Evolutionary conservation across 1,140 invertebrate species (phyloP).

Genomic region (Lasaia peninsularis): DNA sequence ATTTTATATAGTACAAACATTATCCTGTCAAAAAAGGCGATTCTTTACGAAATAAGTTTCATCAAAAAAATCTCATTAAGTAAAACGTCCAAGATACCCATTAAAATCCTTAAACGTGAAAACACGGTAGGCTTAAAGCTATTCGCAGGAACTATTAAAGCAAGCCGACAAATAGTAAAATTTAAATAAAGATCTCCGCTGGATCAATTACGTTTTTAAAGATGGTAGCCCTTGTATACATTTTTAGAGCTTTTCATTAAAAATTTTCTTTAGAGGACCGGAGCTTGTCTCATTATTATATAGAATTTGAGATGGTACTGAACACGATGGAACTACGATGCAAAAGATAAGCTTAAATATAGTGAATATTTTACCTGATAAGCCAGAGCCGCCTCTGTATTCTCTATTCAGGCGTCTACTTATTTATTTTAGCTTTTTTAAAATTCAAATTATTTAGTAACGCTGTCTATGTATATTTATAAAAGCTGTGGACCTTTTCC

Average conservation of each 20-base stretch:
- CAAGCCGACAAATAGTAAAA: conserved; percentile 35
- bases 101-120: conserved; percentile 22
- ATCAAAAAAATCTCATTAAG: conserved; percentile 12
- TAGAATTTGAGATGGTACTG: conserved; percentile 52
- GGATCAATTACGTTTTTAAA: conserved; percentile 62
- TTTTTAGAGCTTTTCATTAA: conserved; percentile 63
- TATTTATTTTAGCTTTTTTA: not conserved
- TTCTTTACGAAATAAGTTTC: conserved; percentile 4
- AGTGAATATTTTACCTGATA: conserved; percentile 4
- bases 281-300: conserved; percentile 61
- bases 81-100: conserved; percentile 8
- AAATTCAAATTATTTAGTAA: not conserved
- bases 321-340: conserved; percentile 42
- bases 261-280: conserved; percentile 53
- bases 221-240: conserved; percentile 52
- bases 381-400: not conserved
- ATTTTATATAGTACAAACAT: not conserved
- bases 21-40: not conserved
- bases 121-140: conserved; percentile 29
- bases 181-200: conserved; percentile 36
- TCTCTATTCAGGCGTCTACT: not conserved
- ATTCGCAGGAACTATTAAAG: conserved; percentile 29
- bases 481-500: too few species aligned
- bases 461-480: too few species aligned
- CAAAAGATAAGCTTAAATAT: conserved; percentile 20